Evolutionary conservation across 2,113 vertebrate species (phyloP).

Genomic region (Anser brachyrhynchus): DNA sequence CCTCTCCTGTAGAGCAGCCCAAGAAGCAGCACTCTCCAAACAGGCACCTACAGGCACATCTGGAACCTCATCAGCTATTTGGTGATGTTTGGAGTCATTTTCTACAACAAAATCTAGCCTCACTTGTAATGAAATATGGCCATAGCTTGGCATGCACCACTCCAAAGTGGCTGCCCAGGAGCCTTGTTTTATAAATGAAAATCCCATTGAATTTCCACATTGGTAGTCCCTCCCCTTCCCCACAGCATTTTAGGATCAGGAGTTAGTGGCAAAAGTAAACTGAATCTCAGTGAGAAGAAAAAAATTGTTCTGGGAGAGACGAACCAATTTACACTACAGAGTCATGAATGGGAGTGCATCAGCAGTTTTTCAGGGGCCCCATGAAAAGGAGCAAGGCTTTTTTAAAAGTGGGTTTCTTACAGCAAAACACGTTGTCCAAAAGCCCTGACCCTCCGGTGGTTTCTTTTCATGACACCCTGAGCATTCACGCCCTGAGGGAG

Average conservation of each 20-base stretch:
- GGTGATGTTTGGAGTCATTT: not conserved
- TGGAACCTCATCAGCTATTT: not conserved
- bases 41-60: not conserved
- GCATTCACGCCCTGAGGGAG: not conserved
- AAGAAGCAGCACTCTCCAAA: not conserved
- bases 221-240: not conserved
- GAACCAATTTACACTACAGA: not conserved
- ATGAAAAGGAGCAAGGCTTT: not conserved
- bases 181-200: not conserved
- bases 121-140: accelerated
- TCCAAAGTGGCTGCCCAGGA: not conserved
- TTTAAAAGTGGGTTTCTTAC: not conserved
- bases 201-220: not conserved
- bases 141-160: accelerated
- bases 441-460: not conserved
- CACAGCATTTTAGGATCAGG: not conserved
- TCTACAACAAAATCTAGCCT: not conserved
- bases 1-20: not conserved
- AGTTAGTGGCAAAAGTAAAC: not conserved
- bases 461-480: not conserved
- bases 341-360: accelerated
- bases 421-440: not conserved
- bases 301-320: not conserved
- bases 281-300: not conserved
- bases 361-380: not conserved